These are phyloP conservation scores for Myathropa florea DNA, from an alignment of 2,888 invertebrate genomes.

Conservation along the genomic window DNA sequence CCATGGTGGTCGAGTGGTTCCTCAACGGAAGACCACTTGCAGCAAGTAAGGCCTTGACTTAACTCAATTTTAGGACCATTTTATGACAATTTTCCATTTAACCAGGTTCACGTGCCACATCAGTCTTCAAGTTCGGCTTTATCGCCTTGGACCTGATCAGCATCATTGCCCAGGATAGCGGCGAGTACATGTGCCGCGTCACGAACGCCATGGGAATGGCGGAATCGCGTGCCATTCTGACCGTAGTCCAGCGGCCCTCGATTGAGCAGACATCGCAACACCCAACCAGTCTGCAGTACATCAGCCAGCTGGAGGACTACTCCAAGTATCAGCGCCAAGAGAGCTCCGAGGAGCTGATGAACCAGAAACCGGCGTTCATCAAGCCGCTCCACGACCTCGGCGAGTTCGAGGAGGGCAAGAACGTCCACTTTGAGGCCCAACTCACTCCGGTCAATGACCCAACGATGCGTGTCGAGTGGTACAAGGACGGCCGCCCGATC, in stretches of 20 bases:
- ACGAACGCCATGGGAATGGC: conserved; percentile 92
- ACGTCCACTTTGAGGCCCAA: conserved; percentile 96
- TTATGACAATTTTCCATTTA: conserved; percentile 26
- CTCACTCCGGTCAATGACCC: conserved; percentile 95
- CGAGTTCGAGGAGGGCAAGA: conserved; percentile 93
- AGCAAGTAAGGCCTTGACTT: conserved; percentile 87
- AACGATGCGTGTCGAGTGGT: conserved; percentile 97
- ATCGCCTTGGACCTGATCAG: conserved; percentile 96
- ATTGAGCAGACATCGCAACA: conserved; percentile 95
- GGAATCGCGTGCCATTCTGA: conserved; percentile 90
- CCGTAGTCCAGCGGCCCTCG: conserved; percentile 89
- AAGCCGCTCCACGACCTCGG: conserved; percentile 92
- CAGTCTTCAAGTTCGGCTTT: conserved; percentile 98
- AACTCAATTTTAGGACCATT: accelerated
- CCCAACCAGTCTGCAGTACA: conserved; percentile 94
- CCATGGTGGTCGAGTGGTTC: conserved; percentile 98
- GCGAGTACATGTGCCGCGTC: conserved; percentile 94
- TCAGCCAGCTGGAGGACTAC: conserved; percentile 94
- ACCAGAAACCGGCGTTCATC: conserved; percentile 93
- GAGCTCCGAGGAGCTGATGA: conserved; percentile 89
- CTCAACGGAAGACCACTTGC: conserved; percentile 94
- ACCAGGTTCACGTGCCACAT: conserved; percentile 96
- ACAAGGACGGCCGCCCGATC: conserved; percentile 95
- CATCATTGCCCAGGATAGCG: conserved; percentile 91
- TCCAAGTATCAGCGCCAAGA: conserved; percentile 92